Percentiles rank a stretch among this genome's conserved stretches.
These are phyloP conservation scores for Plectropomus leopardus DNA, from an alignment of 2,113 vertebrate species.

Conservation along the genomic window DNA sequence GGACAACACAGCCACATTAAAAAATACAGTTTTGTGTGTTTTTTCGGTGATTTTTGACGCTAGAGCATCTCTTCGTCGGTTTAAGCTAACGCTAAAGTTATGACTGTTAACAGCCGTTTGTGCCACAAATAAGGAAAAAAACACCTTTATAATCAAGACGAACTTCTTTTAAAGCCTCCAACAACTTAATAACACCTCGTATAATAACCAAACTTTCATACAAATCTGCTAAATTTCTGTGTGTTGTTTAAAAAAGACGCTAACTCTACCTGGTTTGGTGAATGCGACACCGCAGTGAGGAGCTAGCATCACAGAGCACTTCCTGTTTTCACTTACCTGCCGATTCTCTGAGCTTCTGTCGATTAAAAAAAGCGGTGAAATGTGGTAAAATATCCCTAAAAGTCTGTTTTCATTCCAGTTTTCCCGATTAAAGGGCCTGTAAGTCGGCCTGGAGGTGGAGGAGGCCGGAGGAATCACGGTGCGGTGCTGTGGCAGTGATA, in stretches of 20 bases:
- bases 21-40: not conserved
- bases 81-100: conserved; percentile 44
- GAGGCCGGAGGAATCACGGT: not conserved
- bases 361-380: not conserved
- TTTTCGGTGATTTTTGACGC: not conserved
- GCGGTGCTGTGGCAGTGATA: not conserved
- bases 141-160: not conserved
- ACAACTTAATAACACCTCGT: too few species aligned
- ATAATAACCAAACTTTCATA: fast-evolving
- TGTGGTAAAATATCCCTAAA: not conserved
- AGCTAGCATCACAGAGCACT: conserved; percentile 38
- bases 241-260: not conserved
- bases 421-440: too few species aligned
- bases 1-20: fast-evolving
- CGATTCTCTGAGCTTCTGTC: not conserved
- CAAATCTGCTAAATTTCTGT: not conserved
- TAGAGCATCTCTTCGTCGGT: conserved; percentile 1
- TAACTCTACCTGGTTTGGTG: not conserved
- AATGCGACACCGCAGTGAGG: not conserved
- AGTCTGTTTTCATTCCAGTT: conserved; percentile 13
- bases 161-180: not conserved
- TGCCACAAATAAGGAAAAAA: not conserved
- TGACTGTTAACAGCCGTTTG: not conserved
- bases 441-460: not conserved
- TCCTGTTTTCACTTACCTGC: conserved; percentile 67